Base-by-base conservation (phyloP, 1,140 invertebrate species). In the Lepidurus apus region DNA sequence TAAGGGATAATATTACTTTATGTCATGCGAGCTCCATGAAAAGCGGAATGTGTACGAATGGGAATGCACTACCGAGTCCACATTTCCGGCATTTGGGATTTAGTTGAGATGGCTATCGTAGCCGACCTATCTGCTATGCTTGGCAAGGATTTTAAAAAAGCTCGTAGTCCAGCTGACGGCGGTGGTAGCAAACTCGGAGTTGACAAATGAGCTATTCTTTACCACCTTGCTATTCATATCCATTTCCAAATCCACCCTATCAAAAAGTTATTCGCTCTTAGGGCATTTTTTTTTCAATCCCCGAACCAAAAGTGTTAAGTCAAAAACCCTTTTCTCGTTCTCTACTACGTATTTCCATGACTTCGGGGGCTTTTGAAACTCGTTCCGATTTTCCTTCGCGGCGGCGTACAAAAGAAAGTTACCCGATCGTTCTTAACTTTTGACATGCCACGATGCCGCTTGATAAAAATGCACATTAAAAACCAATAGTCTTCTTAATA, bases 401-500 rank as follows among this genome's bases (percentile, higher is more conserved):
- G 53, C 53, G 53, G 7, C 53, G 21, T 65, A 65, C 53, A 65
- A 65, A 65, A 21, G 21, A 13, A 65, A 9, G 8, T 21, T 65
- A 65, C 21, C 53, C 53, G 53, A 21, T 65, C 34, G 34, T 34
- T 34, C 53, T 65, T 65, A 65, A 65, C 53, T n/a, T 65, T 65
- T 21, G 53, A 65, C 53, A 65, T 65, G 53, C 53, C 53, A 65
- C 53, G 53, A 65, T 65, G 53, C 53, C 53, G 53, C 53, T n/a
- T 65, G 53, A 65, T 65, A 65, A 65, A 65, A 65, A 65, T 65
- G 53, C 13, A 7, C 53, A 21, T 65, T 65, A n/a, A 13, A 65
- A 65, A 65, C 17, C 17, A 13, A 65, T n/a, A 65, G 8, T 65
- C 53, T 65, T 65, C 53, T 65, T 17, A 13, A 7, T 17, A 47